Base-by-base conservation (phyloP, 2,113 vertebrate species). In the Phaetusa simplex region DNA sequence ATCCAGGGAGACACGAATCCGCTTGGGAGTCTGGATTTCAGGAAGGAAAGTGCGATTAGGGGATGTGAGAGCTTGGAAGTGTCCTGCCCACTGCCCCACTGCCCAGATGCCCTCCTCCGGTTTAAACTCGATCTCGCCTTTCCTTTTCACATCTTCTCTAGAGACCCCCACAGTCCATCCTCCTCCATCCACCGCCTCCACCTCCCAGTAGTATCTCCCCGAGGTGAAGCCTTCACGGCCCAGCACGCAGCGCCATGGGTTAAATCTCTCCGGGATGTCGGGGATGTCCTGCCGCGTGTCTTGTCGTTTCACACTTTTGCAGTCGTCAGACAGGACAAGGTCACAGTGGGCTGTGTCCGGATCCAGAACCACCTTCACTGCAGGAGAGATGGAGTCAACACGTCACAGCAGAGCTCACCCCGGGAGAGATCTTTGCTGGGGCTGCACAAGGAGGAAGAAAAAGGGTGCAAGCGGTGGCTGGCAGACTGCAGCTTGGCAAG, bases 381-480 rank as follows among this genome's bases (percentile, higher is more conserved):
- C 43, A 76, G 62, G 67, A 64, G 42, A 80, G 62, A 72, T 5
- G 42, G 56, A 72, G 62, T 5, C 38, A 81, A 32, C 14, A 38
- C 10, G 3, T n/a, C 14, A 76, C 61, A 85, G 45, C 65, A 74
- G 34, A 86, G 38, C 58, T 94, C 52, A 7, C 8, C 42, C 32
- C 24, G 32, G 64, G 17, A 30, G 27, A 64, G n/a, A 20, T 16
- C 47, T 72, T 42, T 32, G 13, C 53, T 56, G 56, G 14, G 53
- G 64, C 36, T 50, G 64, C 27, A 2, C 5, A 6, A 55, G 52
- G 42, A 40, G 62, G 64, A 21, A 42, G 12, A 18, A 19, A 27
- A 55, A 59, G 70, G 34, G 26, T 5, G 14, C 18, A 30, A 45
- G 83, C 0, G 0, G 24, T 8, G 21, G 11, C n/a, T 64, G 74